Evolutionary conservation across 2,888 invertebrate species (phyloP).

Genomic region (Buathra laborator): DNA sequence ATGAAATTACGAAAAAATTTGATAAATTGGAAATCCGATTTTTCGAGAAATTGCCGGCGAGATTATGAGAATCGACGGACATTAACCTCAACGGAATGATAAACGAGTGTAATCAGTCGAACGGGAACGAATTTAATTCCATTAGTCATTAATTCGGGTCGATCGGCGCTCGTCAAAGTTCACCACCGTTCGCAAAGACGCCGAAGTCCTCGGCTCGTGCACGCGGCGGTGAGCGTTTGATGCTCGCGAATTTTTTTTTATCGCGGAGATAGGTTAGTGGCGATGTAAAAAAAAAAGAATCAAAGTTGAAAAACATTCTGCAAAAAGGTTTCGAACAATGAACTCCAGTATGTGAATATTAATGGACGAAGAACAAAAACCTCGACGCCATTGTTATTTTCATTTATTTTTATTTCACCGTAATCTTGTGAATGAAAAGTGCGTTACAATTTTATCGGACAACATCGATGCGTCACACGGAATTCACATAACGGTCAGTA

Average conservation of each 20-base stretch:
- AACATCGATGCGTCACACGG: conserved; percentile 11
- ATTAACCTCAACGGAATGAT: conserved; percentile 46
- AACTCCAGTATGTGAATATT: not conserved
- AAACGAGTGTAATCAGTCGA: conserved; percentile 45
- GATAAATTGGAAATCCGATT: not conserved
- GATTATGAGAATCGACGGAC: conserved; percentile 2
- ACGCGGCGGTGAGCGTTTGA: not conserved
- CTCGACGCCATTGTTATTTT: not conserved
- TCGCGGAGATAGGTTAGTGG: not conserved
- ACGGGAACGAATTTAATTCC: conserved; percentile 53
- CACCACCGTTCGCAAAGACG: conserved; percentile 31
- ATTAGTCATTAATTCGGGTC: conserved; percentile 56
- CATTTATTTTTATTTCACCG: not conserved
- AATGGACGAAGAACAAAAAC: not conserved
- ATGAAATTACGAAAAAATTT: not conserved
- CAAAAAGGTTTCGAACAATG: conserved; percentile 1
- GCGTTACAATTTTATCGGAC: not conserved
- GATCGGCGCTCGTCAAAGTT: conserved; percentile 39
- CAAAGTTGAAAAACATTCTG: too few species aligned
- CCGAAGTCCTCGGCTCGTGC: not conserved
- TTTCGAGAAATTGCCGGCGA: conserved; percentile 20
- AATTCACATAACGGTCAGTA: conserved; percentile 34
- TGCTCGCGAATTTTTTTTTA: not conserved
- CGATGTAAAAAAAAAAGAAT: conserved; percentile 2
- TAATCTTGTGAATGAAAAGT: conserved; percentile 2